A percentile compares a stretch with the other conserved stretches of the same genome.
phyloP scores from a whole-genome alignment of 2,797 vertebrate species.

The Lagocephalus sceleratus region DNA sequence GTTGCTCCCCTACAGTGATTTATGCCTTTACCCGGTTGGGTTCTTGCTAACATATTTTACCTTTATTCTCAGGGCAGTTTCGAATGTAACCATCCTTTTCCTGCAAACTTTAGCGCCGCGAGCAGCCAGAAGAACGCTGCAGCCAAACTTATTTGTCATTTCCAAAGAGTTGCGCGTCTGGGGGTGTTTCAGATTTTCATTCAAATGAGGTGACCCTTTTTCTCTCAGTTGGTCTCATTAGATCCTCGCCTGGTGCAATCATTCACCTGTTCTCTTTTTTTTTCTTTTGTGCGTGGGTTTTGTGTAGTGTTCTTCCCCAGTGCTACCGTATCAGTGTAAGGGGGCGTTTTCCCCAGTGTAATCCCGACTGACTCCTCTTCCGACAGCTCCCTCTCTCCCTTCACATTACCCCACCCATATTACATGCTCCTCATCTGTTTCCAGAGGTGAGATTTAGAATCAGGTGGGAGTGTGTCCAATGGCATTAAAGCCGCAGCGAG shows the following conservation, averaged over 20 bases:
- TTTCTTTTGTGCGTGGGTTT: conserved; percentile 48
- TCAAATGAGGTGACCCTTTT: conserved; percentile 30
- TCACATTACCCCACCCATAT: conserved; percentile 56
- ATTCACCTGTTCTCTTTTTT: conserved; percentile 57
- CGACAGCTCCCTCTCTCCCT: conserved; percentile 32
- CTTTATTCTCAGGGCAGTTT: conserved; percentile 48
- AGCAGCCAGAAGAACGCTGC: not conserved
- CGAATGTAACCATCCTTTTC: conserved; percentile 11
- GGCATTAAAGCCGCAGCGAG: conserved; percentile 72
- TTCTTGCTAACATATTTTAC: conserved; percentile 31
- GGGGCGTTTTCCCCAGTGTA: conserved; percentile 62
- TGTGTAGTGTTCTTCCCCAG: conserved; percentile 38
- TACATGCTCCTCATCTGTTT: conserved; percentile 62
- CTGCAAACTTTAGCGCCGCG: conserved; percentile 9
- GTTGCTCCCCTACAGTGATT: conserved; percentile 57
- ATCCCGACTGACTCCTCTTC: conserved; percentile 66
- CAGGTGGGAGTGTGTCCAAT: conserved; percentile 75
- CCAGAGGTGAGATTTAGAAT: conserved; percentile 64
- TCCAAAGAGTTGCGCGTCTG: no score
- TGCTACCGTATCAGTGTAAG: conserved; percentile 37
- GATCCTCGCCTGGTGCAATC: conserved; percentile 43
- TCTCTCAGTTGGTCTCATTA: conserved; percentile 35
- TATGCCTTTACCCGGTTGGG: conserved; percentile 29
- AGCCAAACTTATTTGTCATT: no score
- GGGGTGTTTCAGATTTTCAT: not conserved